Conservation (phyloP, 2,888 invertebrate genomes). For the Magallana nippona region DNA sequence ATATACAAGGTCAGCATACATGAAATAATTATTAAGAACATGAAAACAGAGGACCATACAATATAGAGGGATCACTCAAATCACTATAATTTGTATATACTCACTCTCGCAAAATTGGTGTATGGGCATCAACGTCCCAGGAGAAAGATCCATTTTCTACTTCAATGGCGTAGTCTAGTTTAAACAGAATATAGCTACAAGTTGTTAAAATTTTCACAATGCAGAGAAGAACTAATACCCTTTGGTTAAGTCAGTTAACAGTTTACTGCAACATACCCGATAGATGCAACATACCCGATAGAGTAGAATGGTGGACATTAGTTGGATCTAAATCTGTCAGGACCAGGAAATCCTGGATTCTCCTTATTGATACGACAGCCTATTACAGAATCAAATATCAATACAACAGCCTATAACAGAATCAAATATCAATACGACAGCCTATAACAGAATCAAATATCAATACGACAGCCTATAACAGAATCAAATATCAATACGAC, state of each 20-base stretch:
- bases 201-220: too few species aligned
- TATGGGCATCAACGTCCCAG: slow-evolving; percentile 54
- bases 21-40: background rate
- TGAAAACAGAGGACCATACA: too few species aligned
- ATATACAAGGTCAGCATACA: background rate
- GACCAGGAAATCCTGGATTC: slow-evolving; percentile 73
- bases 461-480: too few species aligned
- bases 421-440: too few species aligned
- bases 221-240: too few species aligned
- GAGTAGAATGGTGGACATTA: slow-evolving; percentile 63
- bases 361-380: slow-evolving; percentile 76
- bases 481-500: too few species aligned
- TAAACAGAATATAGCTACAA: background rate
- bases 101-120: slow-evolving; percentile 57
- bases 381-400: slow-evolving; percentile 51
- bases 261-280: too few species aligned
- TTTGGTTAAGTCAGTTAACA: too few species aligned
- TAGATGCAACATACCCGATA: slow-evolving; percentile 62
- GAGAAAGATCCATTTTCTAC: slow-evolving; percentile 59
- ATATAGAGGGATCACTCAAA: background rate
- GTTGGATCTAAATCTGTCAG: slow-evolving; percentile 70
- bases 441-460: too few species aligned
- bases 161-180: slow-evolving; percentile 55
- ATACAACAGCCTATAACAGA: too few species aligned
- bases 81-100: background rate